Evolutionary conservation across 2,888 invertebrate species (phyloP).

Genomic region (Neoitamus cyanurus): DNA sequence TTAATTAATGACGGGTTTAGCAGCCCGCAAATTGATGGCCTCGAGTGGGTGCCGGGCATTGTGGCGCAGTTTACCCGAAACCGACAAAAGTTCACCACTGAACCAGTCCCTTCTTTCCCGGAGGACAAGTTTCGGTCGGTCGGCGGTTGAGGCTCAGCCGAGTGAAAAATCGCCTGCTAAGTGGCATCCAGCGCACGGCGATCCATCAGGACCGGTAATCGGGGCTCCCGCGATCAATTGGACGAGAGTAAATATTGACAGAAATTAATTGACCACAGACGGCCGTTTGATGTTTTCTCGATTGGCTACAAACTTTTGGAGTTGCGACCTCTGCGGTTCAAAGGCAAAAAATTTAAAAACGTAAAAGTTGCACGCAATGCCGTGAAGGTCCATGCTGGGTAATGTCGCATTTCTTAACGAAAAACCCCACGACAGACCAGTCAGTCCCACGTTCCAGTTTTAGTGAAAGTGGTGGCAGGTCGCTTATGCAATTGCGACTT

Average conservation of each 20-base stretch:
- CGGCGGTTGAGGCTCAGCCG: background rate
- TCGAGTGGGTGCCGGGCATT: background rate
- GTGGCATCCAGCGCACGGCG: background rate
- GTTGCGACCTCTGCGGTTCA: background rate
- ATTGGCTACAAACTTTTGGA: constrained; percentile 13
- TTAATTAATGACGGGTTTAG: constrained; percentile 51
- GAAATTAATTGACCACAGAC: constrained; percentile 36
- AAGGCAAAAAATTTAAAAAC: background rate
- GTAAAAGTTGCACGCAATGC: background rate
- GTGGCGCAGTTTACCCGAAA: background rate
- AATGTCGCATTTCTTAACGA: constrained; percentile 18
- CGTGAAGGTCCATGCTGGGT: background rate
- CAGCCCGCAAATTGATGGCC: constrained; percentile 36
- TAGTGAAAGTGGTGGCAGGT: background rate
- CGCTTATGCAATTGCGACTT: background rate
- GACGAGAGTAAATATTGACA: constrained; percentile 37
- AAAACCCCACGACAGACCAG: background rate
- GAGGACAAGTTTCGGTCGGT: background rate
- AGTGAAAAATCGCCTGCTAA: background rate
- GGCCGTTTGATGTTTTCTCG: constrained; percentile 30
- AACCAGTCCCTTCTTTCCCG: background rate
- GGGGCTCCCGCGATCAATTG: background rate
- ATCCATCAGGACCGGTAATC: constrained; percentile 3
- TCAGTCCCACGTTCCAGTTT: background rate
- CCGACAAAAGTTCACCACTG: background rate